These are phyloP conservation scores for Etheostoma spectabile DNA, from an alignment of 2,113 vertebrate genomes.

Conservation along the genomic window DNA sequence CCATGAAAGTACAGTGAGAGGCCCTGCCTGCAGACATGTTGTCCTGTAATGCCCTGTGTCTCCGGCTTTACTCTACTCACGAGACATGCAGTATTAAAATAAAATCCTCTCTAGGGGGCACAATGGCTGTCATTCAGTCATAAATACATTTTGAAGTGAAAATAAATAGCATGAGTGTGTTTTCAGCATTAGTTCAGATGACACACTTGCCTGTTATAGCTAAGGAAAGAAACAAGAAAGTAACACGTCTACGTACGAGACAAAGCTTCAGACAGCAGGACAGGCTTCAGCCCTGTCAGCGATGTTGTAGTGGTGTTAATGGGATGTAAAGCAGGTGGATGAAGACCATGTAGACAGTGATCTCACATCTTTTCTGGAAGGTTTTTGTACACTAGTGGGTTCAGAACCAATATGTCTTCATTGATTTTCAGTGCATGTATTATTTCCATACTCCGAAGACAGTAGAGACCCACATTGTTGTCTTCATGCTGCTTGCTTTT, in stretches of 20 bases:
- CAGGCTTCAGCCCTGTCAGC: background rate
- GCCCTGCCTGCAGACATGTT: slow-evolving; percentile 25
- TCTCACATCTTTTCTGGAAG: too few relatives aligned
- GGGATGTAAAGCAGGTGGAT: background rate
- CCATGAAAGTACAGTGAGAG: slow-evolving; percentile 28
- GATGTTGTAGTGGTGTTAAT: background rate
- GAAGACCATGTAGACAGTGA: too few relatives aligned
- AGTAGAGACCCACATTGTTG: too few relatives aligned
- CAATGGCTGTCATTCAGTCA: slow-evolving; percentile 10
- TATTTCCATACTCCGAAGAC: too few relatives aligned
- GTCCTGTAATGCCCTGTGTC: slow-evolving; percentile 29
- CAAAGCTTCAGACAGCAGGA: background rate
- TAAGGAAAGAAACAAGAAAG: background rate
- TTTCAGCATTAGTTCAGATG: background rate
- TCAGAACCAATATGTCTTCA: too few relatives aligned
- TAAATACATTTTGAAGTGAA: background rate
- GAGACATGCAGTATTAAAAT: slow-evolving; percentile 28
- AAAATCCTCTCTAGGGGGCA: slow-evolving; percentile 25
- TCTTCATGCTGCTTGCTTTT: too few relatives aligned
- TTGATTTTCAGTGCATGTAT: too few relatives aligned
- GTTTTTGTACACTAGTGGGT: too few relatives aligned
- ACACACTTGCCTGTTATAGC: background rate
- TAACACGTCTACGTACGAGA: background rate
- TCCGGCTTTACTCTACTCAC: slow-evolving; percentile 19
- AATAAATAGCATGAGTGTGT: background rate